Base-by-base conservation (phyloP, 2,888 invertebrate species). In the Stenurella melanura region DNA sequence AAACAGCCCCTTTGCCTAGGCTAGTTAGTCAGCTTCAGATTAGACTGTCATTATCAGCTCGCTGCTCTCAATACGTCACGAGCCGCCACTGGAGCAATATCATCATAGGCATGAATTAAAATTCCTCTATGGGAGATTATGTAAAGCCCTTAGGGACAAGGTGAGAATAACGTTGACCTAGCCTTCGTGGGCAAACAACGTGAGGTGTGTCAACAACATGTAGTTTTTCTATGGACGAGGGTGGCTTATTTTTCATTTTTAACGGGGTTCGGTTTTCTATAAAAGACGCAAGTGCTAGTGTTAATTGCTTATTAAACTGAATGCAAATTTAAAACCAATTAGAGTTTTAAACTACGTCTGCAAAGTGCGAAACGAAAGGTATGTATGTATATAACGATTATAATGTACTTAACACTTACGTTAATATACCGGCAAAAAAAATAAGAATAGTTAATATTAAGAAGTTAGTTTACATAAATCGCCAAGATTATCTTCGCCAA, bases 131-230 rank as follows among this genome's bases (percentile, higher is more conserved):
- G 50, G 50, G 50, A 50, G 15, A 15, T 50, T 50, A 50, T 3
- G n/a, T 50, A 50, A 17, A n/a, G 50, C 50, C 50, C 50, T 50
- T 50, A n/a, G n/a, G 50, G 50, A 50, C 50, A 50, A 50, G 50
- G 50, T 50, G 50, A 50, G 50, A 50, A 50, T 50, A n/a, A 50
- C 15, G 50, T n/a, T n/a, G 50, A 50, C 50, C 50, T n/a, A 50
- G 50, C 50, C n/a, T 7, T 50, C 50, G 12, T 50, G 12, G 50
- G 15, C 50, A 50, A 42, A 50, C 50, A 50, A 15, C n/a, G n/a
- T n/a, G n/a, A n/a, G 50, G 50, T n/a, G 50, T 50, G 50, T 50
- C 50, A 15, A n/a, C 50, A 50, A 50, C 50, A 4, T n/a, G 15
- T 15, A 50, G 50, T 15, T 34, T 26, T 9, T 34, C 30, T 34